Conservation (phyloP, 2,888 invertebrate genomes). For the Drosophila affinis region DNA sequence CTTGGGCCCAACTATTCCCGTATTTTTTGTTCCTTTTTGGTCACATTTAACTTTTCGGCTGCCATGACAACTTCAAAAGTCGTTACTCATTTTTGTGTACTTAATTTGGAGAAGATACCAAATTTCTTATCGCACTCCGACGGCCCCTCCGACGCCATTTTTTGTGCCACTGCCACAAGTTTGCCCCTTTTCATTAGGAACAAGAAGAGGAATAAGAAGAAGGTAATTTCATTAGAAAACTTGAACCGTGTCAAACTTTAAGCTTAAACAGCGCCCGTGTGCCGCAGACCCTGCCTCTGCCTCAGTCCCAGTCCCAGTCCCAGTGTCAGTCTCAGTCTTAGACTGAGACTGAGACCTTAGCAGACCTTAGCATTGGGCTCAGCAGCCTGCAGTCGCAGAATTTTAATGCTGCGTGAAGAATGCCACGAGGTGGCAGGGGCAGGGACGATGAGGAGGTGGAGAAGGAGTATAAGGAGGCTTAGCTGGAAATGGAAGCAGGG, state of each 20-base stretch:
- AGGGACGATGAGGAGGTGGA: not conserved
- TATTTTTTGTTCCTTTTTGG: constrained; percentile 31
- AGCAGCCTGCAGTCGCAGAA: constrained; percentile 60
- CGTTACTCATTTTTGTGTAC: constrained; percentile 79
- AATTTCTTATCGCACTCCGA: constrained; percentile 61
- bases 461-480: constrained; percentile 20
- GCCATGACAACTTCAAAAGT: constrained; percentile 74
- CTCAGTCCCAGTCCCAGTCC: not conserved
- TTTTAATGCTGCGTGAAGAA: constrained; percentile 72
- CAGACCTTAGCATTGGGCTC: not conserved
- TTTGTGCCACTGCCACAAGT: constrained; percentile 43
- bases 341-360: not conserved
- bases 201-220: constrained; percentile 59
- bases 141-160: not conserved
- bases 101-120: constrained; percentile 73
- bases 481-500: constrained; percentile 4
- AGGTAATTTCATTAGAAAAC: constrained; percentile 80
- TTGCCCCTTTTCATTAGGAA: constrained; percentile 65
- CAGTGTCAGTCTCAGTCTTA: constrained; percentile 4
- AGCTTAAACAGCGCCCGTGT: constrained; percentile 60
- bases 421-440: constrained; percentile 30
- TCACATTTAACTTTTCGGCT: constrained; percentile 51
- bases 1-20: constrained; percentile 37
- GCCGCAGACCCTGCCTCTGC: not conserved
- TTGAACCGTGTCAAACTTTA: constrained; percentile 79